Base-by-base conservation (phyloP, 1,140 invertebrate species). In the Drosophila malerkotliana region DNA sequence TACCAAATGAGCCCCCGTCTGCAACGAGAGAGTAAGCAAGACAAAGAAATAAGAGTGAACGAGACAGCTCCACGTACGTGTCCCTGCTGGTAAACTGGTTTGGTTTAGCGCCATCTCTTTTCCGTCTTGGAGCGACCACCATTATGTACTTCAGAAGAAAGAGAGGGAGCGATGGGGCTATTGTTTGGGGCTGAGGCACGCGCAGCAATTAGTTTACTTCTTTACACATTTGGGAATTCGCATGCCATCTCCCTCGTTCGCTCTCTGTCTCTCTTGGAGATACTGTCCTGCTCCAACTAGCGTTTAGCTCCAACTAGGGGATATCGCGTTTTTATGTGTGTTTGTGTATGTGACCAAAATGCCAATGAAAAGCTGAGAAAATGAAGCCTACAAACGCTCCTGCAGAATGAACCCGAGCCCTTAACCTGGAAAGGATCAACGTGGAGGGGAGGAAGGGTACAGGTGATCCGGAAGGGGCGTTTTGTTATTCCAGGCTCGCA, bases 291-390 rank as follows among this genome's bases (percentile, higher is more conserved):
- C 56, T 34, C 56, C 4, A 28, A 1, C 28, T 4, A 2, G 15
- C n/a, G n/a, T n/a, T n/a, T n/a, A n/a, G n/a, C n/a, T n/a, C n/a
- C n/a, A n/a, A n/a, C 34, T 62, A 77, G 66, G 76, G 80, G 66
- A 66, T 64, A 81, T 69, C 71, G 63, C 49, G 48, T 77, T 75
- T 81, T 90, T 90, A 90, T 90, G 82, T 90, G 88, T 84, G 83
- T 90, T 90, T 83, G 88, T 83, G 88, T 90, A 90, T 90, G 88
- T 90, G 88, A 90, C 88, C 58, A 66, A 90, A 90, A 90, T 90
- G 72, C 79, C 78, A 84, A 84, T 84, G 81, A 79, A 69, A 87
- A 83, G 54, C 69, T 58, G 60, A 61, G 82, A 87, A 74, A 54
- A 79, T 72, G 55, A 73, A 72, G 79, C 78, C 54, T 66, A 56